Conservation (phyloP, 2,797 vertebrate species). For the Darevskia mixta region DNA sequence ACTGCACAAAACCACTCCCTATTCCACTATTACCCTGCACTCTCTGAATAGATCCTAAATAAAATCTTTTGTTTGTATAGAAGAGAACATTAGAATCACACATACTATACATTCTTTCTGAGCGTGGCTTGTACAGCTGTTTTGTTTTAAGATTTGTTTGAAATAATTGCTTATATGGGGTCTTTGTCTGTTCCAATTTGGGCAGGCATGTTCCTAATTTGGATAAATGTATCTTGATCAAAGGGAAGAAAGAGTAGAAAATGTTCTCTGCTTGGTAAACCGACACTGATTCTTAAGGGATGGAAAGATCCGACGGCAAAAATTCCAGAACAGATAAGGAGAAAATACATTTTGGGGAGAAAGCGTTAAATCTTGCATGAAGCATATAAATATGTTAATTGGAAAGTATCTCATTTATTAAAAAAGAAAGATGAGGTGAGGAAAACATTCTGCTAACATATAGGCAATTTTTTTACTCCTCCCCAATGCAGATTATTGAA, state of each 20-base stretch:
- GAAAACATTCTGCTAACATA: slow-evolving; percentile 57
- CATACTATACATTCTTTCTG: slow-evolving; percentile 60
- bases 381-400: slow-evolving; percentile 42
- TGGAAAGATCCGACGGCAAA: slow-evolving; percentile 46
- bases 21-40: slow-evolving; percentile 30
- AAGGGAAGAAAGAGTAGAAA: slow-evolving; percentile 62
- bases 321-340: background rate
- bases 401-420: slow-evolving; percentile 42
- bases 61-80: slow-evolving; percentile 54
- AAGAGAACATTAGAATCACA: slow-evolving; percentile 55
- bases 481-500: slow-evolving; percentile 56
- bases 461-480: slow-evolving; percentile 61
- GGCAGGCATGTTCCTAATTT: slow-evolving; percentile 66
- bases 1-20: slow-evolving; percentile 48
- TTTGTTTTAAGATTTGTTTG: slow-evolving; percentile 72
- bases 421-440: slow-evolving; percentile 46
- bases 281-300: slow-evolving; percentile 47
- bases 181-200: slow-evolving; percentile 62
- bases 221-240: slow-evolving; percentile 63
- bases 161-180: slow-evolving; percentile 63
- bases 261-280: slow-evolving; percentile 52
- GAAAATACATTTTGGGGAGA: slow-evolving; percentile 28
- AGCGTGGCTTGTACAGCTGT: slow-evolving; percentile 57
- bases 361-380: slow-evolving; percentile 4
- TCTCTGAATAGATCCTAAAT: slow-evolving; percentile 42